A percentile compares a stretch with the other conserved stretches of the same genome.
phyloP scores from a whole-genome alignment of 2,888 invertebrate genomes.

The Andrena bucephala region DNA sequence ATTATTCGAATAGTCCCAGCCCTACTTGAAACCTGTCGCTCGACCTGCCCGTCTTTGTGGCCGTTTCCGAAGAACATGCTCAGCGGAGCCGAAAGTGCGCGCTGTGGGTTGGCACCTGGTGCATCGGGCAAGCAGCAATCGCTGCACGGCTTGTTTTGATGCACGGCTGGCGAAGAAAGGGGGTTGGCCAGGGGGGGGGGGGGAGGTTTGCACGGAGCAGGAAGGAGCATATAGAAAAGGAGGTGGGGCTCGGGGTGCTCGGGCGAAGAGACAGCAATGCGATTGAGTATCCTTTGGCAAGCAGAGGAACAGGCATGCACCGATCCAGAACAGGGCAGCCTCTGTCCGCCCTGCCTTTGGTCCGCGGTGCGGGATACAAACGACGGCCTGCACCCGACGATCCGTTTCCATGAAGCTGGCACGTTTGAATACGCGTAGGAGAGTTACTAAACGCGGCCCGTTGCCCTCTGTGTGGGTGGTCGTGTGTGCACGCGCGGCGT shows the following conservation, averaged over 20 bases:
- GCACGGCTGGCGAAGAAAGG: slow-evolving; percentile 15
- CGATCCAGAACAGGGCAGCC: slow-evolving; percentile 59
- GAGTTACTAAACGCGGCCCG: slow-evolving; percentile 23
- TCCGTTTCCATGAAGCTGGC: slow-evolving; percentile 60
- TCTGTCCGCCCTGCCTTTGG: slow-evolving; percentile 50
- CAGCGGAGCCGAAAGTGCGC: neutral
- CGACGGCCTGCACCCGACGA: slow-evolving; percentile 52
- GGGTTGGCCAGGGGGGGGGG: neutral
- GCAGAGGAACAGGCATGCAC: slow-evolving; percentile 61
- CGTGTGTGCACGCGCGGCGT: slow-evolving; percentile 13
- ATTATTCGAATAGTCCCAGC: no score
- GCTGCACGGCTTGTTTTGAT: slow-evolving; percentile 3
- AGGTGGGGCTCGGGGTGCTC: neutral
- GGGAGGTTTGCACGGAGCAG: neutral
- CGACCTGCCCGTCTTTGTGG: neutral
- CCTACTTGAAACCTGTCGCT: neutral
- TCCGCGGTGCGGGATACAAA: slow-evolving; percentile 47
- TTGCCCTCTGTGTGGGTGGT: neutral
- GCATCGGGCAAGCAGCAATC: neutral
- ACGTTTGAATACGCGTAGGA: slow-evolving; percentile 30
- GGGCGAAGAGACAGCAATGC: slow-evolving; percentile 56
- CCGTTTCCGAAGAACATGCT: neutral
- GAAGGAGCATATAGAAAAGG: neutral
- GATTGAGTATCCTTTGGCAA: slow-evolving; percentile 70
- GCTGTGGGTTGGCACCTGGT: neutral